Conservation (phyloP, 1,140 invertebrate species). For the Tetraneura akinire region DNA sequence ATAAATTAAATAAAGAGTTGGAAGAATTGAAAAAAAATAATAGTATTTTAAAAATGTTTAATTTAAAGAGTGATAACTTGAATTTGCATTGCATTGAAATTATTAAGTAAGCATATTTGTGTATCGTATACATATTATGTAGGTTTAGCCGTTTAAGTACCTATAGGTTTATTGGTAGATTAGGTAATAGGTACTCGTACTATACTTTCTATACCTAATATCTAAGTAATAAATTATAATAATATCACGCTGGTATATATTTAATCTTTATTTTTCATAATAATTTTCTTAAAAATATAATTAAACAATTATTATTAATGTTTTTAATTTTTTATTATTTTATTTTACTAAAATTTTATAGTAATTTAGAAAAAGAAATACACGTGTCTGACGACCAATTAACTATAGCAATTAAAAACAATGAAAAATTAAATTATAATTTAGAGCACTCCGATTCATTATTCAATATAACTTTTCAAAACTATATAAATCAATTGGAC, state of each 20-base stretch:
- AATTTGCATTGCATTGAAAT: neutral
- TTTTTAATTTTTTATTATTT: neutral
- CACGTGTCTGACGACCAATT: neutral
- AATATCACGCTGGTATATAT: too few relatives aligned
- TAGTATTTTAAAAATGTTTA: neutral
- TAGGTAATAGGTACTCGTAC: too few relatives aligned
- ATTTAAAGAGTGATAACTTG: neutral
- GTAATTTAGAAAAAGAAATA: neutral
- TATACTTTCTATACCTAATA: too few relatives aligned
- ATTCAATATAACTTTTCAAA: neutral
- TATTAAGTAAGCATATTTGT: slow-evolving; percentile 5
- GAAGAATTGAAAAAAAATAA: neutral
- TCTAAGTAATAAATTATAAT: too few relatives aligned
- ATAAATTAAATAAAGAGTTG: neutral
- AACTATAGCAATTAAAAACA: neutral
- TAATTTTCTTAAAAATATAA: too few relatives aligned
- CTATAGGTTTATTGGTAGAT: too few relatives aligned
- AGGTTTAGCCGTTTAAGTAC: too few relatives aligned
- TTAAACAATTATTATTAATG: too few relatives aligned
- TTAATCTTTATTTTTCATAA: too few relatives aligned
- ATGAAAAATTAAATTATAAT: neutral
- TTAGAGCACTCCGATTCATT: neutral
- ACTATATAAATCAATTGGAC: neutral
- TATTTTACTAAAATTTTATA: neutral
- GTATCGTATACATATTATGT: too few relatives aligned